Percentiles rank a stretch among this genome's conserved stretches.
Conservation (phyloP, 2,113 vertebrate species). For the Pterocles burchelli region DNA sequence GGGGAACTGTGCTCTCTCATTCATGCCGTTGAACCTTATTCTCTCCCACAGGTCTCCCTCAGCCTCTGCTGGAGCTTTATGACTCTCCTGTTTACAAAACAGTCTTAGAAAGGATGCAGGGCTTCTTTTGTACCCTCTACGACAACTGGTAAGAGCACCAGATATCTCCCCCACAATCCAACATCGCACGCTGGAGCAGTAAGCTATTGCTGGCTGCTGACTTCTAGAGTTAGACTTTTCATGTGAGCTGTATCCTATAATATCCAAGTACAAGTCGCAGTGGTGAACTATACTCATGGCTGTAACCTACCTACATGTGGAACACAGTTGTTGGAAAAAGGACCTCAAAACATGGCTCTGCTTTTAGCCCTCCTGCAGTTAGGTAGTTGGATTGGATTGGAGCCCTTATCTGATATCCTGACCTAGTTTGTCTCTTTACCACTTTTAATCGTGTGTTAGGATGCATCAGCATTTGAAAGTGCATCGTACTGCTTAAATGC, state of each 20-base stretch:
- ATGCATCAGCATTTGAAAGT: background rate
- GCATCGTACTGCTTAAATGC: background rate
- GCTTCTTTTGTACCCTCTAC: slow-evolving; percentile 89
- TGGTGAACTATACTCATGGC: background rate
- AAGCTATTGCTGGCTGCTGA: background rate
- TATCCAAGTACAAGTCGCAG: background rate
- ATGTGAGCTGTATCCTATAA: background rate
- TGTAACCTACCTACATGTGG: background rate
- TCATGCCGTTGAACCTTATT: background rate
- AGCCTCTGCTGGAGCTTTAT: slow-evolving; percentile 83
- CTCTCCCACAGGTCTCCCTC: slow-evolving; percentile 81
- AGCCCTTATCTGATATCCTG: background rate
- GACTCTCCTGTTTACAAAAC: slow-evolving; percentile 89
- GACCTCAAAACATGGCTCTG: background rate
- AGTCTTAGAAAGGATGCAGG: slow-evolving; percentile 90
- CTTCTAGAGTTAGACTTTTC: background rate
- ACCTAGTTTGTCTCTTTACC: background rate
- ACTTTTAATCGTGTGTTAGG: background rate
- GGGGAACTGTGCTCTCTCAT: background rate
- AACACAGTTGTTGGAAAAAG: background rate
- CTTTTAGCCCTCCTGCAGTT: background rate
- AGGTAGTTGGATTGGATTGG: background rate
- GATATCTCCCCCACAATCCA: background rate
- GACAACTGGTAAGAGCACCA: slow-evolving; percentile 88
- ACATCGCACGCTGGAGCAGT: background rate